Conservation (phyloP, 2,113 vertebrate genomes). For the Puffinus mauretanicus region DNA sequence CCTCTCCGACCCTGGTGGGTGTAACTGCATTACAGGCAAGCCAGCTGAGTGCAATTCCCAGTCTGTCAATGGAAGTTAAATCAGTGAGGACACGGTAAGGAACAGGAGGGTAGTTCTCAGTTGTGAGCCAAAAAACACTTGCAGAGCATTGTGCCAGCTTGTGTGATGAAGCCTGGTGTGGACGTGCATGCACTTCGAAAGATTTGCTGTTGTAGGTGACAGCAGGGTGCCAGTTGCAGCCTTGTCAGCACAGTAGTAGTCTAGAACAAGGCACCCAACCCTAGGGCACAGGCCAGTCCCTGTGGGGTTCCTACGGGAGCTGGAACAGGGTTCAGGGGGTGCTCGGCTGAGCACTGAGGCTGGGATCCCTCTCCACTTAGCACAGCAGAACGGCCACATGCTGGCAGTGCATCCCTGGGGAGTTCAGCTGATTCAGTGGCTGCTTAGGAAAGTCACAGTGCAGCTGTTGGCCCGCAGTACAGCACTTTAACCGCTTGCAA, state of each 20-base stretch:
- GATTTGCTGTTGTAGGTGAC: background rate
- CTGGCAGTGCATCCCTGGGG: background rate
- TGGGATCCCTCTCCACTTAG: background rate
- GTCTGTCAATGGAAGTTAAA: background rate
- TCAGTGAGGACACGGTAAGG: background rate
- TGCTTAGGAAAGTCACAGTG: background rate
- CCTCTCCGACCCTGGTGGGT: background rate
- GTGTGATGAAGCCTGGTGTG: background rate
- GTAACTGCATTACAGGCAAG: background rate
- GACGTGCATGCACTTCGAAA: background rate
- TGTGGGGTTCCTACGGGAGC: background rate
- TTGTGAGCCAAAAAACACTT: background rate
- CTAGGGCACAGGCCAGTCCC: background rate
- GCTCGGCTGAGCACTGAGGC: background rate
- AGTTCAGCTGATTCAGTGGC: background rate
- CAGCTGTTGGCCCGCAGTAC: background rate
- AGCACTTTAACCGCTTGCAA: background rate
- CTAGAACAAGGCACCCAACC: background rate
- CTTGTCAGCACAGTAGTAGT: background rate
- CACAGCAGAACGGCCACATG: background rate
- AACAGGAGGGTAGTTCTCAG: slow-evolving; percentile 11
- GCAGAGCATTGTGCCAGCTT: background rate
- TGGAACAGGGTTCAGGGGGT: background rate
- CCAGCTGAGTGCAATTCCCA: slow-evolving; percentile 13
- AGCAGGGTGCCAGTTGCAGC: background rate